A percentile compares a stretch with the other conserved stretches of the same genome.
These are phyloP conservation scores for Griposia aprilina DNA, from an alignment of 2,888 invertebrate genomes.

Conservation along the genomic window DNA sequence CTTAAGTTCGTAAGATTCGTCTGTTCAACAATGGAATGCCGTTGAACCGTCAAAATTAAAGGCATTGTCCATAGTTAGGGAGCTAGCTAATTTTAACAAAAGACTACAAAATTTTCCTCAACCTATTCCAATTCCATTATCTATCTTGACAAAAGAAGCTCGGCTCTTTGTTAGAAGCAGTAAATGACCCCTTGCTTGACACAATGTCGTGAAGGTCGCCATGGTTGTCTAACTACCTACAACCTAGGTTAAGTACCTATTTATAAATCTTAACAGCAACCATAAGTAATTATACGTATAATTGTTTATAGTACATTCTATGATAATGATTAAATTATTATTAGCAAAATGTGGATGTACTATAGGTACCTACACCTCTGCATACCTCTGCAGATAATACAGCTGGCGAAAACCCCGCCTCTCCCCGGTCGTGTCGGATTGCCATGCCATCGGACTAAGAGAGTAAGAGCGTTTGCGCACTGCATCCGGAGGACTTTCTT, in stretches of 20 bases:
- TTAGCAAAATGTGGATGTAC: neutral
- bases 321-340: neutral
- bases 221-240: slow-evolving; percentile 10
- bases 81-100: neutral
- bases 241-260: neutral
- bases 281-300: neutral
- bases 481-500: too few species aligned
- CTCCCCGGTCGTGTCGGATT: neutral
- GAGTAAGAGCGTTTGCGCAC: too few species aligned
- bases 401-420: too few species aligned
- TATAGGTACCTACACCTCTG: neutral
- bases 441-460: neutral
- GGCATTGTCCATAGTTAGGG: neutral
- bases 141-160: slow-evolving; percentile 26
- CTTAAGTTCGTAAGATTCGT: neutral
- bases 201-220: slow-evolving; percentile 18
- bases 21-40: neutral
- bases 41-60: neutral
- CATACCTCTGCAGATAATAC: too few species aligned
- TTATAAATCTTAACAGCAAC: neutral
- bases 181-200: slow-evolving; percentile 22
- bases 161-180: slow-evolving; percentile 26
- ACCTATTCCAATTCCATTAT: neutral
- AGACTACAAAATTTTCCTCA: neutral
- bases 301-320: neutral